A percentile compares a stretch with the other conserved stretches of the same genome.
Evolutionary conservation across 2,113 vertebrate genomes (phyloP).

Genomic region (Pseudorasbora parva): DNA sequence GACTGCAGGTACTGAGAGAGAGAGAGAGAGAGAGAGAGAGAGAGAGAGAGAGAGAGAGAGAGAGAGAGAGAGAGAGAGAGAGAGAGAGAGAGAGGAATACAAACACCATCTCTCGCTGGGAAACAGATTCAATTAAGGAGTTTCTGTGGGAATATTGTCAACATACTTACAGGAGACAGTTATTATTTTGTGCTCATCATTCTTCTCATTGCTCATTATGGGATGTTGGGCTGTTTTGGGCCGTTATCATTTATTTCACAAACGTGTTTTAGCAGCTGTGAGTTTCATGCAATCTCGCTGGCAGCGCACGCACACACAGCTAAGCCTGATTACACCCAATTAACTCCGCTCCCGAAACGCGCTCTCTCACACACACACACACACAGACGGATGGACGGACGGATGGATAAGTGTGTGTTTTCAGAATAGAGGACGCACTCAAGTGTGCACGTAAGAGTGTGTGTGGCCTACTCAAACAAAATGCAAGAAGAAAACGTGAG

Average conservation of each 20-base stretch:
- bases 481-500: neutral
- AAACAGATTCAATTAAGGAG: constrained; percentile 37
- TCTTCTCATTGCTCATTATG: constrained; percentile 55
- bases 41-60: neutral
- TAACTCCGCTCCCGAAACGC: constrained; percentile 64
- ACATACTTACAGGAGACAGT: constrained; percentile 27
- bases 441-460: neutral
- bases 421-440: neutral
- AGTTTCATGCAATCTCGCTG: constrained; percentile 61
- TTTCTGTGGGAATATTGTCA: constrained; percentile 34
- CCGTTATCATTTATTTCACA: constrained; percentile 61
- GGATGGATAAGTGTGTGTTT: neutral
- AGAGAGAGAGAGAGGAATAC: constrained; percentile 15
- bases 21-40: neutral
- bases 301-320: constrained; percentile 65
- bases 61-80: constrained; percentile 9
- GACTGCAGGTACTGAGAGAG: neutral
- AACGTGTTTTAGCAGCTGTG: constrained; percentile 25
- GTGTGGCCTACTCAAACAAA: neutral
- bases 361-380: neutral
- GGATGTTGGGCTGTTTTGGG: constrained; percentile 37
- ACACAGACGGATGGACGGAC: neutral
- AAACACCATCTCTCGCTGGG: constrained; percentile 23
- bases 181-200: constrained; percentile 14
- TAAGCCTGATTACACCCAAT: constrained; percentile 71